Evolutionary conservation across 2,888 invertebrate genomes (phyloP), one percentile per base, ranked within the genome.

Genomic region (Adelphocoris suturalis): DNA sequence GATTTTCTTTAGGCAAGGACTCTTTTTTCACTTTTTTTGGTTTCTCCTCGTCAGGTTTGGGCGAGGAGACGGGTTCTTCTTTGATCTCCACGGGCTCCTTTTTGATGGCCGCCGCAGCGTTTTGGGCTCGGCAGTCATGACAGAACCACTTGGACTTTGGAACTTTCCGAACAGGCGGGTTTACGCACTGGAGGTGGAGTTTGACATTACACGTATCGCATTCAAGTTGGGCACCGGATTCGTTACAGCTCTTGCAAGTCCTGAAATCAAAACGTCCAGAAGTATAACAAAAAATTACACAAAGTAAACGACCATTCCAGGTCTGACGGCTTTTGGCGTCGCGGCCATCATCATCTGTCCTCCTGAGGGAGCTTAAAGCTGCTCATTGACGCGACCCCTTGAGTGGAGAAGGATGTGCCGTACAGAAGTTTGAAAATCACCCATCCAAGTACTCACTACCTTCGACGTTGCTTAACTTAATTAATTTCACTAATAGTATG

Each of bases 101-200:
- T 68, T 84, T 82, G 7, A 28, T 23, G 37, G 61, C 14, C 13
- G 57, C 87, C 0, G 82, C 68, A 28, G 90, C 85, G 52, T 90
- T 91, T 55, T 89, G 89, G 11, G 81, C 86, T 37, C 94, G 95
- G 93, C 96, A 96, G 61, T 94, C 93, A 14, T 93, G 93, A 92
- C 96, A 96, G 4, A 93, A 93, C 95, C 96, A 96, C 86, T 94
- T 94, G 4, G 95, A 95, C 61, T 96, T 94, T 0, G 96, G 96
- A 19, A 94, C 93, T 91, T 95, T 94, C 91, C 95, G 94, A 52
- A 96, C 92, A 0, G 95, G 95, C 13, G 95, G 95, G 76, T 95
- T 95, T 76, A 95, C 94, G 93, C 98, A 98, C 93, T 97, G 96
- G 85, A 96, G 93, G 93, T 98, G 98, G 93, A 95, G 97, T 91